A percentile compares a stretch with the other conserved stretches of the same genome.
phyloP scores from a whole-genome alignment of 2,797 vertebrate genomes.

The Neoniphon sammara region DNA sequence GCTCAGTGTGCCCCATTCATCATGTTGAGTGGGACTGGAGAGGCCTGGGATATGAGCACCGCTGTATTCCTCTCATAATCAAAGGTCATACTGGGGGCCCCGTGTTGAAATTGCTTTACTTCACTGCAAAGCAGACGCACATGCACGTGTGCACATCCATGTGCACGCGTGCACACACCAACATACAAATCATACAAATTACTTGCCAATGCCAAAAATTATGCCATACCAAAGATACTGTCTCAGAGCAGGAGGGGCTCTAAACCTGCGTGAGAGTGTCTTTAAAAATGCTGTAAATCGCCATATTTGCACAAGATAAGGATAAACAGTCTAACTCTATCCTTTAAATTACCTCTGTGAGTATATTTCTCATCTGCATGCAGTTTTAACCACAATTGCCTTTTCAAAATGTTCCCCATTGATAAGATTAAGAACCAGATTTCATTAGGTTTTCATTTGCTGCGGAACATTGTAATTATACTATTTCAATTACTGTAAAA shows the following conservation, averaged over 20 bases:
- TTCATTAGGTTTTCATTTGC: constrained; percentile 9
- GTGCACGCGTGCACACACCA: constrained; percentile 18
- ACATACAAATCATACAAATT: constrained; percentile 34
- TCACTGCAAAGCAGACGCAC: constrained; percentile 64
- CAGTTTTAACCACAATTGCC: not conserved
- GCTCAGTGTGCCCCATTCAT: constrained; percentile 81
- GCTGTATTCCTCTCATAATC: constrained; percentile 80
- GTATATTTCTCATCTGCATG: not conserved
- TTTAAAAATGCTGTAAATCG: constrained; percentile 16
- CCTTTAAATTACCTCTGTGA: constrained; percentile 12
- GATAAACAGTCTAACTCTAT: not conserved
- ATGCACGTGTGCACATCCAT: constrained; percentile 3
- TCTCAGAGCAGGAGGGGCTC: constrained; percentile 27
- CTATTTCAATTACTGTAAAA: constrained; percentile 20
- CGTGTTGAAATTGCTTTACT: constrained; percentile 83
- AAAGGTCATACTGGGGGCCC: constrained; percentile 79
- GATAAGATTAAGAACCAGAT: not conserved
- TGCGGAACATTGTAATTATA: constrained; percentile 11
- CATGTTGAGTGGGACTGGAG: constrained; percentile 76
- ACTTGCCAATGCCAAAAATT: constrained; percentile 53
- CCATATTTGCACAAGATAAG: constrained; percentile 36
- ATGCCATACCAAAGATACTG: constrained; percentile 44
- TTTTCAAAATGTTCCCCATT: not conserved
- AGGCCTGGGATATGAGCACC: constrained; percentile 74
- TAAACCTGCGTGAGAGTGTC: constrained; percentile 1